Conservation (phyloP, 2,113 vertebrate genomes). For the Myrmecophaga tridactyla region DNA sequence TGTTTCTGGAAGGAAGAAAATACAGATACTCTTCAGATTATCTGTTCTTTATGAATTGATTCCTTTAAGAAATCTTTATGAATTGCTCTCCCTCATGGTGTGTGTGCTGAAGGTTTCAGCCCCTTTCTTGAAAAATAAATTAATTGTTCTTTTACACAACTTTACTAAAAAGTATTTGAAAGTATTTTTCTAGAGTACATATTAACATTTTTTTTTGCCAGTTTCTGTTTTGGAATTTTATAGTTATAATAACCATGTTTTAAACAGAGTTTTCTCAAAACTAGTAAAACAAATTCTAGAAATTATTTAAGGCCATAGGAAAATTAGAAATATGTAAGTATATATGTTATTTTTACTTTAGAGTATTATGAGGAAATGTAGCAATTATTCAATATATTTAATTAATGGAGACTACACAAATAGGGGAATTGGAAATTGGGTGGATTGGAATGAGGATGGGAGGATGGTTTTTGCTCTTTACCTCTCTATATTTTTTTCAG, state of each 20-base stretch:
- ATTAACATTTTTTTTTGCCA: background rate
- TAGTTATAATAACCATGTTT: background rate
- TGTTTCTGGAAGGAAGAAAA: background rate
- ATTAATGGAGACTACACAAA: background rate
- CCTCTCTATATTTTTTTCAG: background rate
- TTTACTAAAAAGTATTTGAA: background rate
- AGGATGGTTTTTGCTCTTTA: background rate
- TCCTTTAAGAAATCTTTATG: background rate
- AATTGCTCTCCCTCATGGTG: background rate
- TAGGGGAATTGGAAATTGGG: background rate
- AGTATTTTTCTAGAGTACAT: background rate
- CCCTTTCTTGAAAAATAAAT: background rate
- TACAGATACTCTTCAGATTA: background rate
- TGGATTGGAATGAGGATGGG: background rate
- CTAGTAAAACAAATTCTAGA: background rate
- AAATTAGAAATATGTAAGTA: background rate
- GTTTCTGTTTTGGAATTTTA: slow-evolving; percentile 8
- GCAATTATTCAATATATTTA: background rate
- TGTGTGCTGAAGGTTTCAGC: background rate
- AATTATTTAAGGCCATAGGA: background rate
- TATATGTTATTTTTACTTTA: background rate
- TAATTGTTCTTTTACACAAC: background rate
- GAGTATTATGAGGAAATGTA: slow-evolving; percentile 17
- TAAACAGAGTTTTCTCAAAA: background rate
- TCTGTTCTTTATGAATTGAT: background rate